Evolutionary conservation across 2,113 vertebrate genomes (phyloP), one percentile per base, ranked within the genome.

Genomic region (Oryzias melastigma): DNA sequence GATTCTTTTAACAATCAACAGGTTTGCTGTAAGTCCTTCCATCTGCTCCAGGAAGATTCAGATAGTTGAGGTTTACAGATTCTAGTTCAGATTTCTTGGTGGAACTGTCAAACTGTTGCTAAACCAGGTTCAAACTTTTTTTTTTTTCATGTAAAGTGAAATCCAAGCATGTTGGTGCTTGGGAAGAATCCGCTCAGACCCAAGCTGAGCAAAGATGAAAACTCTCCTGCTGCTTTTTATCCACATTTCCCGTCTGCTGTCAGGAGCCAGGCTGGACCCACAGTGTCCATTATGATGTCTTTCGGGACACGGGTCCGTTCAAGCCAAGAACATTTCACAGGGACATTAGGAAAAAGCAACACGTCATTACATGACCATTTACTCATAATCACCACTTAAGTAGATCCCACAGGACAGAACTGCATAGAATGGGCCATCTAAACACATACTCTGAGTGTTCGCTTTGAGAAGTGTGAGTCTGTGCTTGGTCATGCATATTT

Each of bases 291-390:
- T 85, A 80, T 49, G n/a, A 41, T 27, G 69, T 77, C 78, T 82
- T 70, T 49, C 58, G 78, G 74, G 81, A 83, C 66, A 43, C 41
- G 0, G 67, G 52, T 81, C 77, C 56, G 71, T 72, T 12, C 63
- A 75, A 77, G 69, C 68, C 57, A 59, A 71, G 73, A 75, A 76
- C 81, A 73, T 83, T 82, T 83, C 72, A 78, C 78, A 51, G 81
- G 70, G 70, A 85, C 83, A 84, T 85, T 85, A 84, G 75, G 7
- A 61, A 71, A 78, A 84, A 58, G 78, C 75, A 85, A 84, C 81
- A 84, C 70, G 77, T 84, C 83, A 84, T 87, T 85, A 85, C 83
- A 74, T 77, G 81, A 80, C 58, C 83, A 82, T 87, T 85, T 87
- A 77, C 66, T 77, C 81, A 75, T 87, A 84, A 87, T 87, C 81